These are phyloP conservation scores for Tamias sibiricus DNA, from an alignment of 2,113 vertebrate genomes.

Conservation along the genomic window DNA sequence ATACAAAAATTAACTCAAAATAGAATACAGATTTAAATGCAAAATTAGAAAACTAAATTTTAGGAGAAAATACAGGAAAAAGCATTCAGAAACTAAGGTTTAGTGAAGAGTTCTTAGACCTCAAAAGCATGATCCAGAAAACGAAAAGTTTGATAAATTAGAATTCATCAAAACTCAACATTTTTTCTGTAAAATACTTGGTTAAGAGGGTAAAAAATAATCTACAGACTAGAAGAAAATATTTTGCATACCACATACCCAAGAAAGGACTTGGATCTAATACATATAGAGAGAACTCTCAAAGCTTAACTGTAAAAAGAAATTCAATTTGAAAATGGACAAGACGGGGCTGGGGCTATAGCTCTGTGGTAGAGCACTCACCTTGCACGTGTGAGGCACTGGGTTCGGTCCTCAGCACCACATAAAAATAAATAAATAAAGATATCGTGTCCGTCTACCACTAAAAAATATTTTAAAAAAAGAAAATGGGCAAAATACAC, in stretches of 20 bases:
- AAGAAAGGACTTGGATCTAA: background rate
- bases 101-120: background rate
- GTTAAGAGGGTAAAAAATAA: conserved; percentile 38
- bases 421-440: too few species aligned
- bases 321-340: background rate
- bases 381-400: too few species aligned
- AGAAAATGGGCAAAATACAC: background rate
- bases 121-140: background rate
- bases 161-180: conserved; percentile 27
- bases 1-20: conserved; percentile 6
- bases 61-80: background rate
- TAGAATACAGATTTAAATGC: background rate
- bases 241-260: background rate
- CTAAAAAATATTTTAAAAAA: too few species aligned
- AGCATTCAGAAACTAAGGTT: background rate
- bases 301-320: background rate
- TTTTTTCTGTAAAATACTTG: conserved; percentile 16
- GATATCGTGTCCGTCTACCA: too few species aligned
- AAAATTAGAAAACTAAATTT: conserved; percentile 4
- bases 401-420: too few species aligned
- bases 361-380: too few species aligned
- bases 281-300: background rate
- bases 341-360: background rate
- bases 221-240: background rate
- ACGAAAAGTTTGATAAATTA: background rate